Percentiles rank a stretch among this genome's conserved stretches.
These are phyloP conservation scores for Catharus ustulatus DNA, from an alignment of 2,797 vertebrate species.

Conservation along the genomic window DNA sequence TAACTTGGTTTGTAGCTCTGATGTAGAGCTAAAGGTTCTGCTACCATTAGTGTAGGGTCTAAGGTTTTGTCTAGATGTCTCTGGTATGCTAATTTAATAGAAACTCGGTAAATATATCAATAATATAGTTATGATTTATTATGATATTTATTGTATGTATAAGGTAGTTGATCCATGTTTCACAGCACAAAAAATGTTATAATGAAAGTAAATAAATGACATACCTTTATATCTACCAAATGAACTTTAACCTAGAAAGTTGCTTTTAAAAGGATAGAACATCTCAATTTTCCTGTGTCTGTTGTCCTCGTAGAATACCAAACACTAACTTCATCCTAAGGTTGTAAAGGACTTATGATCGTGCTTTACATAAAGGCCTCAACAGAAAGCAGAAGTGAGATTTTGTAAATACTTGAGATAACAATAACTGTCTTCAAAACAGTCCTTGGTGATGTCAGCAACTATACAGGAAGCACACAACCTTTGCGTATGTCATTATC, in stretches of 20 bases:
- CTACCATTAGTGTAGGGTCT: background rate
- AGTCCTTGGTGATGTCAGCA: background rate
- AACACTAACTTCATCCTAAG: background rate
- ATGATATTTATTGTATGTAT: background rate
- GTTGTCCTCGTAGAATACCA: background rate
- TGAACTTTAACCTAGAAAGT: background rate
- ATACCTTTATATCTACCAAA: background rate
- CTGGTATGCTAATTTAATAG: background rate
- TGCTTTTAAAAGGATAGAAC: background rate
- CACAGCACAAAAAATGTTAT: background rate
- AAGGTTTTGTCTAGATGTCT: background rate
- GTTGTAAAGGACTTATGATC: background rate
- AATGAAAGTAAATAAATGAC: background rate
- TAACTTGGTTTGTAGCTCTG: background rate
- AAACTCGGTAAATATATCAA: background rate
- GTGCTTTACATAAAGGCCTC: background rate
- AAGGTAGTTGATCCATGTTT: background rate
- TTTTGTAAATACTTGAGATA: background rate
- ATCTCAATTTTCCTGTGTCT: background rate
- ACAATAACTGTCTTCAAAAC: background rate
- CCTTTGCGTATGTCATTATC: background rate
- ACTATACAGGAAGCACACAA: background rate
- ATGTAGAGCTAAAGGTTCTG: background rate
- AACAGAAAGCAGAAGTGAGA: background rate
- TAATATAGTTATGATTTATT: background rate